These are phyloP conservation scores for Cantharis rustica DNA, from an alignment of 2,888 invertebrate genomes.

Conservation along the genomic window DNA sequence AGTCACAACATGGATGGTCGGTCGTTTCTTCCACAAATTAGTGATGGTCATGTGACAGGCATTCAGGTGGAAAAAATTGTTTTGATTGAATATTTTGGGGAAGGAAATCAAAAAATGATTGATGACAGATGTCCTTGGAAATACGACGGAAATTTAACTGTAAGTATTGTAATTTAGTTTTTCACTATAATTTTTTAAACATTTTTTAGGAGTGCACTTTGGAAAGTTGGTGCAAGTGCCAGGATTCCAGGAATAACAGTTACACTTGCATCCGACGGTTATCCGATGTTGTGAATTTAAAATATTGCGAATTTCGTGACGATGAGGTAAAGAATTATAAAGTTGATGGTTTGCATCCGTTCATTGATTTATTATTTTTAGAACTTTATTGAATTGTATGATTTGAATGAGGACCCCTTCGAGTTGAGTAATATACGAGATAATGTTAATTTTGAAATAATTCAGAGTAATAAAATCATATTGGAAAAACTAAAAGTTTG, in stretches of 20 bases:
- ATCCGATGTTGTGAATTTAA: slow-evolving; percentile 59
- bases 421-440: slow-evolving; percentile 71
- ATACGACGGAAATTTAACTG: slow-evolving; percentile 64
- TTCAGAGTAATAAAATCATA: slow-evolving; percentile 19
- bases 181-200: too few species aligned
- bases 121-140: slow-evolving; percentile 69
- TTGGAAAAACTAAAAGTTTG: slow-evolving; percentile 30
- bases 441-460: slow-evolving; percentile 38
- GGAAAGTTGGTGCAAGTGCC: slow-evolving; percentile 79
- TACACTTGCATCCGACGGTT: slow-evolving; percentile 76
- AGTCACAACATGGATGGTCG: slow-evolving; percentile 67
- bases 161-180: slow-evolving; percentile 49
- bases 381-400: slow-evolving; percentile 79
- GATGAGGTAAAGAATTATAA: slow-evolving; percentile 30
- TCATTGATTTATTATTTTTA: slow-evolving; percentile 50
- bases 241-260: slow-evolving; percentile 83
- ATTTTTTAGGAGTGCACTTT: slow-evolving; percentile 66
- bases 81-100: slow-evolving; percentile 83
- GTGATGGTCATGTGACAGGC: slow-evolving; percentile 37
- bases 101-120: slow-evolving; percentile 63
- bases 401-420: slow-evolving; percentile 70
- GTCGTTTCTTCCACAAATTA: slow-evolving; percentile 53
- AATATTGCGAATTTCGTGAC: slow-evolving; percentile 70
- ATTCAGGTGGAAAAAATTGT: slow-evolving; percentile 59
- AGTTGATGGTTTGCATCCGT: background rate